Percentiles rank a stretch among this genome's conserved stretches.
Evolutionary conservation across 2,113 vertebrate genomes (phyloP).

Genomic region (Athene noctua): DNA sequence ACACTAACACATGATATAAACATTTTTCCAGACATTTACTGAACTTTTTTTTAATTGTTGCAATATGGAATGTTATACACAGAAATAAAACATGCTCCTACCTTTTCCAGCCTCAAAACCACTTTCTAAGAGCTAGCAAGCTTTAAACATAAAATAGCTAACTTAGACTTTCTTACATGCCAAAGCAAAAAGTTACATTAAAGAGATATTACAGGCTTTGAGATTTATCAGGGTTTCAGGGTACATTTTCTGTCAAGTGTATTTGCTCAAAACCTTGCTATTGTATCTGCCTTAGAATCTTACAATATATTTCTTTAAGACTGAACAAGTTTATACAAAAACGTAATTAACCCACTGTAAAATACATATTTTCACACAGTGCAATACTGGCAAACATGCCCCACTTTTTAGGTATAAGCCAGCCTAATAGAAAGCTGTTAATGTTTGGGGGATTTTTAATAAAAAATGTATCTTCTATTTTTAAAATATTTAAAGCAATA

Average conservation of each 20-base stretch:
- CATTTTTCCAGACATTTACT: not conserved
- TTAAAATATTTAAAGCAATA: constrained; percentile 67
- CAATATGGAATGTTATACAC: not conserved
- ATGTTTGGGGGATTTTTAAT: constrained; percentile 59
- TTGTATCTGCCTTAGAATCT: not conserved
- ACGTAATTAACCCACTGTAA: not conserved
- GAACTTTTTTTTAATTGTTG: constrained; percentile 30
- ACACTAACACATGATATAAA: not conserved
- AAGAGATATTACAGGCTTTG: constrained; percentile 13
- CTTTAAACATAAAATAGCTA: constrained; percentile 34
- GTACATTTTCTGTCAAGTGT: not conserved
- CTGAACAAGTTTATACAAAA: constrained; percentile 9
- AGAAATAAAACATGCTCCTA: not conserved
- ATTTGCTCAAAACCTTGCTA: constrained; percentile 3
- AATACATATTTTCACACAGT: constrained; percentile 10
- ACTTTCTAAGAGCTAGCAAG: not conserved
- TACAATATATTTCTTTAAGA: not conserved
- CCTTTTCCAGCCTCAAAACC: not conserved
- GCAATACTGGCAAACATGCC: constrained; percentile 2
- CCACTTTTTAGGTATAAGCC: constrained; percentile 20
- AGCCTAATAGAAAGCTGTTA: constrained; percentile 52
- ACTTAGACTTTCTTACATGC: constrained; percentile 10
- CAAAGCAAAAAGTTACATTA: constrained; percentile 60
- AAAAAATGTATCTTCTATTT: constrained; percentile 57
- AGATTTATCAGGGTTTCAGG: not conserved